phyloP scores from a whole-genome alignment of 2,888 invertebrate genomes.

The Pharmacophagus antenor region DNA sequence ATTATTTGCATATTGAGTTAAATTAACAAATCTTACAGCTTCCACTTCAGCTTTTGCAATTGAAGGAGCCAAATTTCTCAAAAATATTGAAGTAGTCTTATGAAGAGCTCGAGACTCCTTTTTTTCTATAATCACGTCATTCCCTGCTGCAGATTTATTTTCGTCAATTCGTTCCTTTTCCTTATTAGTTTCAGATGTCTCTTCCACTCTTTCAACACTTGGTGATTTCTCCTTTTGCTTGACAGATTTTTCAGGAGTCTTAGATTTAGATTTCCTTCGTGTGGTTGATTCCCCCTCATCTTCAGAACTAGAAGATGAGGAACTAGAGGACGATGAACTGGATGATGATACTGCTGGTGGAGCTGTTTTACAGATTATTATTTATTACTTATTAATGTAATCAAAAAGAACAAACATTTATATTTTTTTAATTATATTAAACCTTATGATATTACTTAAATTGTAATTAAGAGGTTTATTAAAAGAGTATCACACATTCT shows the following conservation, averaged over 20 bases:
- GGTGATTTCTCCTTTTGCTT: constrained; percentile 63
- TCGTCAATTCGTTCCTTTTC: constrained; percentile 60
- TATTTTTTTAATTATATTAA: too few species aligned
- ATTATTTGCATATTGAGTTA: not conserved
- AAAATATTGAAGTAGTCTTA: constrained; percentile 97
- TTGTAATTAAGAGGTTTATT: too few species aligned
- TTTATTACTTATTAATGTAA: not conserved
- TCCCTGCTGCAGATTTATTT: constrained; percentile 77
- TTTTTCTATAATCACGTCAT: constrained; percentile 69
- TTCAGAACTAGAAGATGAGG: constrained; percentile 76
- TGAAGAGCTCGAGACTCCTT: constrained; percentile 88
- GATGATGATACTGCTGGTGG: constrained; percentile 77
- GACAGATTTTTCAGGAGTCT: constrained; percentile 53
- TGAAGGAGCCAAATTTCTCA: constrained; percentile 96
- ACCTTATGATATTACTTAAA: too few species aligned
- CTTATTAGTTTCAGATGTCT: constrained; percentile 47
- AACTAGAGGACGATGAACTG: constrained; percentile 75
- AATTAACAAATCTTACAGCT: constrained; percentile 82
- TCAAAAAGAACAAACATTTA: not conserved
- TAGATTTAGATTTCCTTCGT: constrained; percentile 65
- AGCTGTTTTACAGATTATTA: constrained; percentile 43
- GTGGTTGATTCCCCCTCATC: constrained; percentile 66
- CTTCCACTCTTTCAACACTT: constrained; percentile 50
- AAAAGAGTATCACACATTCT: too few species aligned
- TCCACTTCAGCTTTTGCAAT: constrained; percentile 98